Conservation (phyloP, 1,140 invertebrate genomes). For the Babylonia areolata region DNA sequence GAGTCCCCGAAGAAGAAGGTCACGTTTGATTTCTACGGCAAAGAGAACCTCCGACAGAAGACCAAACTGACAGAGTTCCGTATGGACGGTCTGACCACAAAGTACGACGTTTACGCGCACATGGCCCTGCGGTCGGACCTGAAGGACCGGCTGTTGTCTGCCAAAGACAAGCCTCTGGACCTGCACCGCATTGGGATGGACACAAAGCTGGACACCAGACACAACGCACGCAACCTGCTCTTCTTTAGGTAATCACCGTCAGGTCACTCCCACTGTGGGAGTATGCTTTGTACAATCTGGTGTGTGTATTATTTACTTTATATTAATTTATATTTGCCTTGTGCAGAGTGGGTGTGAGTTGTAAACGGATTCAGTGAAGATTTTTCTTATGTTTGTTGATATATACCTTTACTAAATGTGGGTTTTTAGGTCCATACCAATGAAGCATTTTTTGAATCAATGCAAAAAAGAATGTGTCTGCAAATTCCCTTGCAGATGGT, state of each 20-base stretch:
- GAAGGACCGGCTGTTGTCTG: slow-evolving; percentile 64
- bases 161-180: slow-evolving; percentile 61
- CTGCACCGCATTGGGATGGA: slow-evolving; percentile 47
- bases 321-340: not conserved
- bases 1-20: slow-evolving; percentile 70
- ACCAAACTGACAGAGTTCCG: slow-evolving; percentile 46
- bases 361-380: too few relatives aligned
- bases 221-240: slow-evolving; percentile 58
- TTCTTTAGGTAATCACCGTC: slow-evolving; percentile 64
- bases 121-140: too few relatives aligned
- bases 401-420: too few relatives aligned
- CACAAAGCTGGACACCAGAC: slow-evolving; percentile 31
- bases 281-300: not conserved
- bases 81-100: slow-evolving; percentile 30
- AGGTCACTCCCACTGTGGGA: too few relatives aligned
- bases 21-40: slow-evolving; percentile 68
- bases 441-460: too few relatives aligned
- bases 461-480: too few relatives aligned
- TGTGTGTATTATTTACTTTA: not conserved
- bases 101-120: slow-evolving; percentile 55
- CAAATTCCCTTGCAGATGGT: too few relatives aligned
- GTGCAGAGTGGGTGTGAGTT: not conserved
- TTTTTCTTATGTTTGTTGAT: not conserved
- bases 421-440: too few relatives aligned
- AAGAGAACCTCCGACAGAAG: slow-evolving; percentile 65